Conservation (phyloP, 2,113 vertebrate genomes). For the Oryctolagus cuniculus region mOryCun1.1 NC_091445.1:9130001-9130500, state of each 20-base stretch:
- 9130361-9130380: slow-evolving; percentile 45
- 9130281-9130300: background rate
- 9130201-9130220: slow-evolving; percentile 40
- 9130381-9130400: slow-evolving; percentile 31
- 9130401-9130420: slow-evolving; percentile 36
- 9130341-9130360: slow-evolving; percentile 34
- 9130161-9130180: background rate
- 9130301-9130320: slow-evolving; percentile 8
- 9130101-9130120: slow-evolving; percentile 24
- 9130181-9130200: slow-evolving; percentile 31
- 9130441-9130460: slow-evolving; percentile 19
- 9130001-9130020: slow-evolving; percentile 1
- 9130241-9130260: background rate
- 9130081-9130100: background rate
- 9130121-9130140: slow-evolving; percentile 38
- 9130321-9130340: slow-evolving; percentile 53
- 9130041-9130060: background rate
- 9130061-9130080: slow-evolving; percentile 9
- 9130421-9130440: background rate
- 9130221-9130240: slow-evolving; percentile 4
- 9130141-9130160: slow-evolving; percentile 49
- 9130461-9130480: background rate
- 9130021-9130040: slow-evolving; percentile 28
- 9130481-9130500: background rate
- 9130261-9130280: background rate